A percentile compares a stretch with the other conserved stretches of the same genome.
Evolutionary conservation across 2,797 vertebrate species (phyloP).

Genomic region (Chiloscyllium punctatum): DNA sequence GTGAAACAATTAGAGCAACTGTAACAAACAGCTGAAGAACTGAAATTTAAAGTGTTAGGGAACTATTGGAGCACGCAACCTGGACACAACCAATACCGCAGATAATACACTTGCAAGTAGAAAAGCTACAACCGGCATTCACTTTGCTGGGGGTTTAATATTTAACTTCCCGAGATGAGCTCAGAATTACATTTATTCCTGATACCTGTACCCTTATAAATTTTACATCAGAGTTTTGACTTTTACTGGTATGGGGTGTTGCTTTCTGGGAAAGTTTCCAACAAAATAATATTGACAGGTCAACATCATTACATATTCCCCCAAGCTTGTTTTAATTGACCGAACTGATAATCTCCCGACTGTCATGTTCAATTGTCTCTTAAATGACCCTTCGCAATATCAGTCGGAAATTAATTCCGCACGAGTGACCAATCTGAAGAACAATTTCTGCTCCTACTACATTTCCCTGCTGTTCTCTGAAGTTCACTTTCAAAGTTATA

Average conservation of each 20-base stretch:
- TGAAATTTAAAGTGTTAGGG: conserved; percentile 42
- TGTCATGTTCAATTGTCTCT: neutral
- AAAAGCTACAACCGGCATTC: neutral
- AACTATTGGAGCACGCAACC: neutral
- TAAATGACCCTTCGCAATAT: neutral
- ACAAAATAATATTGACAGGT: neutral
- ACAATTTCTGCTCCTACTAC: neutral
- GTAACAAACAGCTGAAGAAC: conserved; percentile 44
- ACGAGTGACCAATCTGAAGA: neutral
- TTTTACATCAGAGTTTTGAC: neutral
- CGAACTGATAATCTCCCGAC: neutral
- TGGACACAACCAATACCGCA: neutral
- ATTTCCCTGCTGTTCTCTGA: neutral
- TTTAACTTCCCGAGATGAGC: neutral
- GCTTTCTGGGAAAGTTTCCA: neutral
- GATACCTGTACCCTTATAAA: neutral
- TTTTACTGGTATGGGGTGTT: neutral
- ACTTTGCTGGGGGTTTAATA: neutral
- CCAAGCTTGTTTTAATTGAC: neutral
- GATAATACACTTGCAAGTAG: neutral
- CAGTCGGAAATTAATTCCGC: neutral
- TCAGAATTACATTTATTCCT: neutral
- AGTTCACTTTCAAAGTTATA: neutral
- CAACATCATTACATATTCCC: neutral
- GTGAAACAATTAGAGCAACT: conserved; percentile 50